These are phyloP conservation scores for Azorinus chamasolen DNA, from an alignment of 2,888 invertebrate species.

Conservation along the genomic window DNA sequence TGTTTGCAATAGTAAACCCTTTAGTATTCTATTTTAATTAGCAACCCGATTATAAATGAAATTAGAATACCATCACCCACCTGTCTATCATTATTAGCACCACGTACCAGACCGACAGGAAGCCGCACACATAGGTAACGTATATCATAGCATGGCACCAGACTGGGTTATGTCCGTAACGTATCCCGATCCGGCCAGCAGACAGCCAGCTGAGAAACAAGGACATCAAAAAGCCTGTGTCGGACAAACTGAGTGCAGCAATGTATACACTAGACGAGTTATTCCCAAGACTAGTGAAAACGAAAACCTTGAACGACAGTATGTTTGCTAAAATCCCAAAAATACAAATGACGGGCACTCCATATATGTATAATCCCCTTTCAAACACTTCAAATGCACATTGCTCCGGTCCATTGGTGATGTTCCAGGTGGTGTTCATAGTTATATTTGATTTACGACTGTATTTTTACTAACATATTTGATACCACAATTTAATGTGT, in stretches of 20 bases:
- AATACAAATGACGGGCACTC: conserved; percentile 89
- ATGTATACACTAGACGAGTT: conserved; percentile 93
- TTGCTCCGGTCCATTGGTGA: neutral
- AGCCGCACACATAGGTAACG: conserved; percentile 90
- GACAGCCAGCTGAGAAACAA: conserved; percentile 87
- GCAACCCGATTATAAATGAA: too few species aligned
- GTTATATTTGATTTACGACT: too few species aligned
- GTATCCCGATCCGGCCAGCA: conserved; percentile 51
- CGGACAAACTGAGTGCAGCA: conserved; percentile 92
- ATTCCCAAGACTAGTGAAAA: conserved; percentile 90
- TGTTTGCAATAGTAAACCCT: too few species aligned
- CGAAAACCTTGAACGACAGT: conserved; percentile 91
- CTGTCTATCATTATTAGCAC: conserved; percentile 94
- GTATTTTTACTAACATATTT: too few species aligned
- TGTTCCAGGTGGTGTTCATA: conserved; percentile 6
- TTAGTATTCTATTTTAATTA: too few species aligned
- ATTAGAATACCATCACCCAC: too few species aligned
- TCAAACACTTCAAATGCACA: conserved; percentile 18
- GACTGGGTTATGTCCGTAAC: conserved; percentile 38
- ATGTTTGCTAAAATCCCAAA: conserved; percentile 92
- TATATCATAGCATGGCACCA: conserved; percentile 70
- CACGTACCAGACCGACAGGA: conserved; percentile 94
- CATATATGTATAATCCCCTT: conserved; percentile 38
- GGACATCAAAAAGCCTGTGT: conserved; percentile 91
- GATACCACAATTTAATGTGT: too few species aligned